Percentiles rank a stretch among this genome's conserved stretches.
phyloP scores from a whole-genome alignment of 2,113 vertebrate species.

The Leucopsar rothschildi region DNA sequence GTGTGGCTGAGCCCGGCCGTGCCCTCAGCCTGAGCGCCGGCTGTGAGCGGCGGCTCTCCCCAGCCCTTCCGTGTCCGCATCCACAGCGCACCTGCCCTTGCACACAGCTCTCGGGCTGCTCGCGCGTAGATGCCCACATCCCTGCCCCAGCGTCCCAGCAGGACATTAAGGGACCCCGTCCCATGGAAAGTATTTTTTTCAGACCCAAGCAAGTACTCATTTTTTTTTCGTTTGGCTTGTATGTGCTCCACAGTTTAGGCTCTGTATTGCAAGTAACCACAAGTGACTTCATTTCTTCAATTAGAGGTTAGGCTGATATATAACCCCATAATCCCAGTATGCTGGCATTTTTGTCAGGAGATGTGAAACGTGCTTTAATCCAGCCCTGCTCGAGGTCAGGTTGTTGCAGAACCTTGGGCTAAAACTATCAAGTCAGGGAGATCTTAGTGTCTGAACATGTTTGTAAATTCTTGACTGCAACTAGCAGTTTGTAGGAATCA shows the following conservation, averaged over 20 bases:
- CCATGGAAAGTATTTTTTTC: neutral
- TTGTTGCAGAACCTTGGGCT: neutral
- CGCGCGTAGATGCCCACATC: neutral
- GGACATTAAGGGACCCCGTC: neutral
- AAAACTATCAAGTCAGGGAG: neutral
- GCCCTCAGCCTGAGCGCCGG: accelerated
- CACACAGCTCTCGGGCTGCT: neutral
- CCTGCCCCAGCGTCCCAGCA: neutral
- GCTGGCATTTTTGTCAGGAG: neutral
- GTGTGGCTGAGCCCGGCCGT: neutral
- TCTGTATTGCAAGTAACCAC: neutral
- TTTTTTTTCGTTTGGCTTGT: neutral
- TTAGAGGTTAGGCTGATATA: neutral
- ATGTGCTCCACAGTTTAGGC: neutral
- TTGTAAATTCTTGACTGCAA: neutral
- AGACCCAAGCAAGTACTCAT: accelerated
- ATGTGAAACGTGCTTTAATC: neutral
- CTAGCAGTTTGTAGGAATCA: neutral
- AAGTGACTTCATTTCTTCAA: neutral
- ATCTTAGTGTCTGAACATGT: neutral
- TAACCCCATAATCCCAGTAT: neutral
- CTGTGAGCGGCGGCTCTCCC: accelerated
- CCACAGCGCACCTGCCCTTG: accelerated
- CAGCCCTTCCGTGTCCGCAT: accelerated
- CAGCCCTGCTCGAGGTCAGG: neutral